Evolutionary conservation across 2,888 invertebrate genomes (phyloP), one percentile per base, ranked within the genome.

Genomic region (Drosophila kuntzei): DNA sequence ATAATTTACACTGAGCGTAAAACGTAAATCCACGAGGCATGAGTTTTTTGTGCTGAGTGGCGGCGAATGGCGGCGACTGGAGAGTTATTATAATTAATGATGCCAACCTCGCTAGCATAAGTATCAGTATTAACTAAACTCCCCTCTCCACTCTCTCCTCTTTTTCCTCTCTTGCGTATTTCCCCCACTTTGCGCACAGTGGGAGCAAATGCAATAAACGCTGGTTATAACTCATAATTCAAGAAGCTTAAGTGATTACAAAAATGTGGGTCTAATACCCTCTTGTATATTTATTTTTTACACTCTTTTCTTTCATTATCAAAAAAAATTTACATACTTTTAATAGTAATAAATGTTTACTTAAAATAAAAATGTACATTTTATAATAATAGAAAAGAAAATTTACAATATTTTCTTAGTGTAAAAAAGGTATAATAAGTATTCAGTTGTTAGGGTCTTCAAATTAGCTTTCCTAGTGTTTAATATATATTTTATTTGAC

Each of bases 51-150:
- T 58, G 79, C 87, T 84, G 83, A 84, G 83, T 84, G 89, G 78
- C 79, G 66, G 84, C 86, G 53, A 76, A 63, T 59, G 87, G 75
- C 84, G 68, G 73, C 77, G 22, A n/a, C n/a, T n/a, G n/a, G n/a
- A 70, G 71, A 65, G 69, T 84, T 84, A 84, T 84, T 84, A 84
- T 84, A 80, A 84, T 84, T 84, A 84, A 84, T 89, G 83, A 80
- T 75, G 12, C 60, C 77, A 46, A 32, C 57, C n/a, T 37, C n/a
- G 25, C 44, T 54, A 54, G 54, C 44, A 3, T 20, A 44, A 44
- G 60, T 53, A 60, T 53, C 53, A 20, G 36, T 27, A 54, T 60
- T 51, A 53, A 60, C 18, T 20, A 25, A 11, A 47, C 16, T 16
- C 32, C 18, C 27, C 3, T 12, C 0, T 9, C 8, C 8, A 8